These are phyloP conservation scores for Spondyliosoma cantharus DNA, from an alignment of 2,797 vertebrate species.

Conservation along the genomic window DNA sequence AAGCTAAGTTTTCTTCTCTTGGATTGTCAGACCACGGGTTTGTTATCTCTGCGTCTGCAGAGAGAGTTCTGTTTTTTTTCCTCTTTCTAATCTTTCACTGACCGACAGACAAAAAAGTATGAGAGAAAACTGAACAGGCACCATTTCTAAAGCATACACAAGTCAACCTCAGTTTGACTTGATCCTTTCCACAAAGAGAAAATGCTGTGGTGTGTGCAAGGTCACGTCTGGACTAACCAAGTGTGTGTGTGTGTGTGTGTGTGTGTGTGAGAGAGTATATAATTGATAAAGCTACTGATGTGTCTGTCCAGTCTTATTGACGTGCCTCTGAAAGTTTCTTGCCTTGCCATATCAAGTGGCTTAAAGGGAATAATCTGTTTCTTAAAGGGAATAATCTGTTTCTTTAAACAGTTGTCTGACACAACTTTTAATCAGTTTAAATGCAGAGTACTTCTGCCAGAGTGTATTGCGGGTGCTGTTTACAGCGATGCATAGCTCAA, in stretches of 20 bases:
- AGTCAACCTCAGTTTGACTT: slow-evolving; percentile 50
- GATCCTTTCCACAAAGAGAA: slow-evolving; percentile 55
- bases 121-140: slow-evolving; percentile 41
- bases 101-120: slow-evolving; percentile 20
- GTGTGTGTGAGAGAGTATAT: slow-evolving; percentile 9
- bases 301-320: slow-evolving; percentile 57
- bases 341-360: slow-evolving; percentile 27
- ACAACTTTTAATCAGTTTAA: slow-evolving; percentile 38
- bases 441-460: slow-evolving; percentile 29
- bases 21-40: slow-evolving; percentile 15
- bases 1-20: slow-evolving; percentile 38
- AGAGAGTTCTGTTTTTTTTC: slow-evolving; percentile 24
- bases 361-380: slow-evolving; percentile 33
- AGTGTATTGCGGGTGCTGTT: slow-evolving; percentile 34
- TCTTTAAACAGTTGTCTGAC: slow-evolving; percentile 36
- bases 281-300: slow-evolving; percentile 80
- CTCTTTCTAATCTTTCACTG: slow-evolving; percentile 12
- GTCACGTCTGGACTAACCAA: slow-evolving; percentile 8
- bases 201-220: slow-evolving; percentile 27
- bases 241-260: slow-evolving; percentile 36
- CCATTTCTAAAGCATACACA: slow-evolving; percentile 27
- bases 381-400: slow-evolving; percentile 34
- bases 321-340: slow-evolving; percentile 37
- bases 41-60: slow-evolving; percentile 27
- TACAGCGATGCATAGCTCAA: slow-evolving; percentile 19